These are phyloP conservation scores for Sebastes vulpes DNA, from an alignment of 2,797 vertebrate genomes.

Conservation along the genomic window DNA sequence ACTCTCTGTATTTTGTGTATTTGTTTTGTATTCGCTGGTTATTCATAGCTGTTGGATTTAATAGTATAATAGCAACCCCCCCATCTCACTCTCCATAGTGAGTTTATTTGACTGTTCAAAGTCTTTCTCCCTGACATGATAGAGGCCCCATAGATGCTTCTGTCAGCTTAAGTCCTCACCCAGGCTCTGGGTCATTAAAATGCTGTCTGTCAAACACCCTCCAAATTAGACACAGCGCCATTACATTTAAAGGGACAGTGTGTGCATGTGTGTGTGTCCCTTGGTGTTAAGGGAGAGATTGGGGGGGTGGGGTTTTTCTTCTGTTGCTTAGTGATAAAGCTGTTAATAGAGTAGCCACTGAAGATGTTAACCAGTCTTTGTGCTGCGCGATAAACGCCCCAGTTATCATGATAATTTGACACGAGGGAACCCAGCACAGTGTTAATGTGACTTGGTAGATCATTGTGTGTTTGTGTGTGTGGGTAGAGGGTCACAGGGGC, in stretches of 20 bases:
- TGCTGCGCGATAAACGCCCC: slow-evolving; percentile 58
- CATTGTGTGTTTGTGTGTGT: slow-evolving; percentile 7
- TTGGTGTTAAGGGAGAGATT: not conserved
- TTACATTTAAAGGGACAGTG: slow-evolving; percentile 45
- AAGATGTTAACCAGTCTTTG: slow-evolving; percentile 75
- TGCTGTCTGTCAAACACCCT: slow-evolving; percentile 74
- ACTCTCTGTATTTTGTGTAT: slow-evolving; percentile 1
- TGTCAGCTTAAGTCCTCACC: slow-evolving; percentile 73
- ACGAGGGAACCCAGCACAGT: slow-evolving; percentile 27
- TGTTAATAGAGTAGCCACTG: slow-evolving; percentile 67
- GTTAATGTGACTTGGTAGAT: slow-evolving; percentile 22
- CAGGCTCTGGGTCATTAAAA: slow-evolving; percentile 69
- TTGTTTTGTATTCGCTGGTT: slow-evolving; percentile 2
- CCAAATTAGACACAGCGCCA: slow-evolving; percentile 63
- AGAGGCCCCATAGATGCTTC: slow-evolving; percentile 54
- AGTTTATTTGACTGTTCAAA: slow-evolving; percentile 40
- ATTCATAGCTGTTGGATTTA: slow-evolving; percentile 37
- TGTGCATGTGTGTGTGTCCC: slow-evolving; percentile 14
- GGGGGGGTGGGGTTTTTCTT: slow-evolving; percentile 15
- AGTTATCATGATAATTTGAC: slow-evolving; percentile 74
- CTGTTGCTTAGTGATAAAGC: slow-evolving; percentile 78
- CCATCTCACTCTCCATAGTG: slow-evolving; percentile 8
- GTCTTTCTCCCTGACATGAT: slow-evolving; percentile 39
- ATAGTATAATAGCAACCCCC: slow-evolving; percentile 27
- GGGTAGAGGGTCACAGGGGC: not conserved